Conservation (phyloP, 1,140 invertebrate species). For the Cyphomyrmex costatus region DNA sequence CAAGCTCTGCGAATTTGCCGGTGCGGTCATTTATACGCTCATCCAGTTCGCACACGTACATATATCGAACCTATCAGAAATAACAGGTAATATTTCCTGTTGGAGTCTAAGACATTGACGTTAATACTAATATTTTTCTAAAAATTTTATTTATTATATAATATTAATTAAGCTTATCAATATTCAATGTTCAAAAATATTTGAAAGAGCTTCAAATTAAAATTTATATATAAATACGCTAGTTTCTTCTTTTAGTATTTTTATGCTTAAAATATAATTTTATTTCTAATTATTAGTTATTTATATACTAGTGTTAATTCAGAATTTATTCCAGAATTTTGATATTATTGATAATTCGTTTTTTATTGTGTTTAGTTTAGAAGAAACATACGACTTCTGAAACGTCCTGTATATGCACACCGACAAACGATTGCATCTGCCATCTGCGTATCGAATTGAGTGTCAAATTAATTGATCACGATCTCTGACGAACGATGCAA, state of each 20-base stretch:
- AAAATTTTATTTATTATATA: not conserved
- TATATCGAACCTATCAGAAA: constrained; percentile 24
- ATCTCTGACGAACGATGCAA: constrained; percentile 41
- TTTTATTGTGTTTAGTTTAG: not conserved
- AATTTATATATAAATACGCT: not conserved
- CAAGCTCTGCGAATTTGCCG: constrained; percentile 3
- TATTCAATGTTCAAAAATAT: not conserved
- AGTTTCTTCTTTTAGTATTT: not conserved
- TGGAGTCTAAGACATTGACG: not conserved
- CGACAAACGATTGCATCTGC: constrained; percentile 65
- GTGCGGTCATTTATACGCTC: constrained; percentile 45
- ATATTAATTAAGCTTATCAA: not conserved
- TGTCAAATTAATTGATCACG: constrained; percentile 71
- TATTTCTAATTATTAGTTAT: not conserved
- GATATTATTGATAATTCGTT: not conserved
- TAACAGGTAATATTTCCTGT: not conserved
- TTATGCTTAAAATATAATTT: not conserved
- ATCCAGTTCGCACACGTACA: constrained; percentile 18
- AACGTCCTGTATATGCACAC: constrained; percentile 2
- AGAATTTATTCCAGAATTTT: not conserved
- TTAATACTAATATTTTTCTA: not conserved
- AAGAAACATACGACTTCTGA: not conserved
- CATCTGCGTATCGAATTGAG: constrained; percentile 61
- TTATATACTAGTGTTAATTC: not conserved
- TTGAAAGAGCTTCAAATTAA: not conserved